Evolutionary conservation across 2,888 invertebrate species (phyloP).

Genomic region (Cancer borealis): DNA sequence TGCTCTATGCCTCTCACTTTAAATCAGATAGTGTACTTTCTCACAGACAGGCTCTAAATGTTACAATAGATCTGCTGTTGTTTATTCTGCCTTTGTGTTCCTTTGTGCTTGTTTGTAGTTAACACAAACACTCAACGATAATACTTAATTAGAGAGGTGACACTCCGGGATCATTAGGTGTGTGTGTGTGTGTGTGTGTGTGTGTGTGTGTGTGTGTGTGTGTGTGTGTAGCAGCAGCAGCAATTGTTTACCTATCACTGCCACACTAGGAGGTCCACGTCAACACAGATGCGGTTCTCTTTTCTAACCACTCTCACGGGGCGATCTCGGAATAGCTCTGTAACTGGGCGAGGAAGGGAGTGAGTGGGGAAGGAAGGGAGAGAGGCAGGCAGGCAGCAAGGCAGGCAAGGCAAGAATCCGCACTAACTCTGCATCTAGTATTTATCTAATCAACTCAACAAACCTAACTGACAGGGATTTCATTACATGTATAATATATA

Average conservation of each 20-base stretch:
- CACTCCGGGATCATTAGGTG: background rate
- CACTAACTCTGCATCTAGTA: background rate
- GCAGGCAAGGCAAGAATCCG: background rate
- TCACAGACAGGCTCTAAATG: no score
- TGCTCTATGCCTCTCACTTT: no score
- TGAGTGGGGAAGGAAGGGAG: background rate
- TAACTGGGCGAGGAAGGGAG: constrained; percentile 9
- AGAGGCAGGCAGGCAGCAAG: background rate
- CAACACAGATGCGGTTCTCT: constrained; percentile 7
- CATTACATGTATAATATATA: background rate
- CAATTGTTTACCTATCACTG: constrained; percentile 17
- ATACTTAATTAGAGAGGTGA: no score
- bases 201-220: constrained; percentile 6
- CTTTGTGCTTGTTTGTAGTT: no score
- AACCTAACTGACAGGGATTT: background rate
- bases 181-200: background rate
- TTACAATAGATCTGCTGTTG: no score
- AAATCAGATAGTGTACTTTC: no score
- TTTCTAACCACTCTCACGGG: background rate
- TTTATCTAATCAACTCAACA: background rate
- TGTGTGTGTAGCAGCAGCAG: background rate
- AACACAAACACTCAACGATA: no score
- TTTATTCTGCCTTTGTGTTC: no score
- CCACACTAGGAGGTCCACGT: background rate
- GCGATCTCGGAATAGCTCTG: constrained; percentile 18